These are phyloP conservation scores for Seriola aureovittata DNA, from an alignment of 2,113 vertebrate species.

Conservation along the genomic window DNA sequence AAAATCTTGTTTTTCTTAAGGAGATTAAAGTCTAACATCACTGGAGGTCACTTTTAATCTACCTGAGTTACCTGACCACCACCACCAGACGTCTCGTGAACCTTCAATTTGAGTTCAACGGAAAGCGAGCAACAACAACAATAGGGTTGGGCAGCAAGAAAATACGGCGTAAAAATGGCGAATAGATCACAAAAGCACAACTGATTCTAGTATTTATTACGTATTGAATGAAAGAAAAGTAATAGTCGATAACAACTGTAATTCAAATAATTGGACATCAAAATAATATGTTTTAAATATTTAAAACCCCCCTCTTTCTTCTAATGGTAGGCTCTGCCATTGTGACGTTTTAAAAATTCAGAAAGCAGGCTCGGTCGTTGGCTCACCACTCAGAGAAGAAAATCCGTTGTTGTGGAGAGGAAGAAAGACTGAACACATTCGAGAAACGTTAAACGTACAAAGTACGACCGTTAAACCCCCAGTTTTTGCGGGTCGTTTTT, in stretches of 20 bases:
- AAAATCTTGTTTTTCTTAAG: neutral
- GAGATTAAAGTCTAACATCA: neutral
- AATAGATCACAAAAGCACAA: neutral
- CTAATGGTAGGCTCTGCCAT: constrained; percentile 73
- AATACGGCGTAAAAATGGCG: neutral
- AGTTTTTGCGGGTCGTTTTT: constrained; percentile 46
- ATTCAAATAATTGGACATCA: fast-evolving
- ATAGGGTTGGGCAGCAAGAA: neutral
- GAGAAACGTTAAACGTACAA: constrained; percentile 17
- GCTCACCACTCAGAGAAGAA: constrained; percentile 74
- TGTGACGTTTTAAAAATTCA: constrained; percentile 83
- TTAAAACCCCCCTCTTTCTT: neutral
- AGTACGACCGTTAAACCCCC: constrained; percentile 21
- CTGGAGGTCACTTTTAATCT: constrained; percentile 18
- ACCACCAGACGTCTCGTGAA: constrained; percentile 75
- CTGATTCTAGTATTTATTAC: fast-evolving
- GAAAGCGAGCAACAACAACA: constrained; percentile 31
- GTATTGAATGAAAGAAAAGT: fast-evolving
- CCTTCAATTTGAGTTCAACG: constrained; percentile 75
- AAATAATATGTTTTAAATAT: neutral
- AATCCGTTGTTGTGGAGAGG: constrained; percentile 76
- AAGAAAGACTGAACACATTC: constrained; percentile 67
- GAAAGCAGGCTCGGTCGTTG: constrained; percentile 75
- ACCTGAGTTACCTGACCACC: constrained; percentile 45
- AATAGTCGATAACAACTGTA: fast-evolving